Conservation (phyloP, 1,140 invertebrate genomes). For the Bombyx mandarina region DNA sequence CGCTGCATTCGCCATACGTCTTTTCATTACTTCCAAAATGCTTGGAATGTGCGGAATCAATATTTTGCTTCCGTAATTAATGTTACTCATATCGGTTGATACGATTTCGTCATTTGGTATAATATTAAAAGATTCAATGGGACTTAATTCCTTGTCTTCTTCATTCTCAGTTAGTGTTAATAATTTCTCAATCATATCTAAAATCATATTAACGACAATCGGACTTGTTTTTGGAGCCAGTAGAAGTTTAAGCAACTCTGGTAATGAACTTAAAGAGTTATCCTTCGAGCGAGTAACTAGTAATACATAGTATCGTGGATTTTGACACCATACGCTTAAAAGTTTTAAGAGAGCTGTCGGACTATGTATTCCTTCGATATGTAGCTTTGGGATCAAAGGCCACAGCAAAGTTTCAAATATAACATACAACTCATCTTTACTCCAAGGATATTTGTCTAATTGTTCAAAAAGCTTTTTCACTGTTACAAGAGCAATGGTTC, state of each 20-base stretch:
- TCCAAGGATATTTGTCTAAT: constrained; percentile 84
- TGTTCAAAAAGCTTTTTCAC: constrained; percentile 83
- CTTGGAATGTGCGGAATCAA: constrained; percentile 80
- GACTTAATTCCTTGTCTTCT: constrained; percentile 50
- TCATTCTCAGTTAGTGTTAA: constrained; percentile 76
- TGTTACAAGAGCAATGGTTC: constrained; percentile 73
- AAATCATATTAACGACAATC: constrained; percentile 78
- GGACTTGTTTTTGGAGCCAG: constrained; percentile 75
- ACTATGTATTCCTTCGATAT: constrained; percentile 85
- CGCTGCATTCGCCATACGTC: constrained; percentile 72
- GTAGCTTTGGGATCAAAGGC: constrained; percentile 83
- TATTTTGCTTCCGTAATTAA: constrained; percentile 82
- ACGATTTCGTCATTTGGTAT: not conserved
- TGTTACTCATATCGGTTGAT: constrained; percentile 20
- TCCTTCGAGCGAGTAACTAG: constrained; percentile 75
- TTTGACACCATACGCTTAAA: constrained; percentile 81
- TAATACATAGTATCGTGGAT: constrained; percentile 82
- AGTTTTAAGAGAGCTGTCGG: constrained; percentile 88
- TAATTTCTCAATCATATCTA: constrained; percentile 86
- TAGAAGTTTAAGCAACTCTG: constrained; percentile 79
- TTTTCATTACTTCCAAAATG: constrained; percentile 81
- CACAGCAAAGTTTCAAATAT: constrained; percentile 86
- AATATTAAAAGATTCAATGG: constrained; percentile 44
- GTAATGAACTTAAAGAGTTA: constrained; percentile 72
- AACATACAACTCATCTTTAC: constrained; percentile 77